Evolutionary conservation across 2,113 vertebrate species (phyloP).

Genomic region (Lates calcarifer): DNA sequence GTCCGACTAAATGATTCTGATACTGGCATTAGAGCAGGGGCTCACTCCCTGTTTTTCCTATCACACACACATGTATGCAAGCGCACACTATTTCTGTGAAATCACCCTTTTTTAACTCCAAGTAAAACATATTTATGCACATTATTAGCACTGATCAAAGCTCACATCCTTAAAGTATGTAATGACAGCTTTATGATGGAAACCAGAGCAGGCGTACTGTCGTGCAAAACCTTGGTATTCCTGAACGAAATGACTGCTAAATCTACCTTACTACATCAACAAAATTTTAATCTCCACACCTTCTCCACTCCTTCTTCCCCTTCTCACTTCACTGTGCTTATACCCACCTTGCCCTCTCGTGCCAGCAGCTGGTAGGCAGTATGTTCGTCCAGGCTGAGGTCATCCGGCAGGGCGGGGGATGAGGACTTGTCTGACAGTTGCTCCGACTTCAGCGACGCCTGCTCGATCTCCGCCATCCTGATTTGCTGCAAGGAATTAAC

Average conservation of each 20-base stretch:
- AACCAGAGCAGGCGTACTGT: background rate
- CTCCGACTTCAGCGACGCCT: conserved; percentile 91
- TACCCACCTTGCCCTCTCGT: conserved; percentile 88
- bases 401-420: conserved; percentile 92
- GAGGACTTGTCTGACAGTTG: conserved; percentile 94
- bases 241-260: background rate
- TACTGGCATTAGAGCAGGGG: background rate
- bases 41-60: background rate
- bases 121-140: background rate
- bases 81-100: background rate
- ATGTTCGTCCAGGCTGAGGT: conserved; percentile 92
- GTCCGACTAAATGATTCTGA: background rate
- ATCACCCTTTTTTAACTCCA: background rate
- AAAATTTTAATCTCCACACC: no score
- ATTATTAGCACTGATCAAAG: conserved; percentile 4
- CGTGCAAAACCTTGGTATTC: background rate
- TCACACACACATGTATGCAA: background rate
- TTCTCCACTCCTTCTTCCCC: no score
- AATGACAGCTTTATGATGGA: background rate
- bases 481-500: conserved; percentile 84
- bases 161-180: background rate
- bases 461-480: conserved; percentile 97
- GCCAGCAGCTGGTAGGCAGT: conserved; percentile 85
- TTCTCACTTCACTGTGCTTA: background rate
- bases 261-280: background rate